Evolutionary conservation across 2,888 invertebrate species (phyloP).

Genomic region (Melanostoma scalare): DNA sequence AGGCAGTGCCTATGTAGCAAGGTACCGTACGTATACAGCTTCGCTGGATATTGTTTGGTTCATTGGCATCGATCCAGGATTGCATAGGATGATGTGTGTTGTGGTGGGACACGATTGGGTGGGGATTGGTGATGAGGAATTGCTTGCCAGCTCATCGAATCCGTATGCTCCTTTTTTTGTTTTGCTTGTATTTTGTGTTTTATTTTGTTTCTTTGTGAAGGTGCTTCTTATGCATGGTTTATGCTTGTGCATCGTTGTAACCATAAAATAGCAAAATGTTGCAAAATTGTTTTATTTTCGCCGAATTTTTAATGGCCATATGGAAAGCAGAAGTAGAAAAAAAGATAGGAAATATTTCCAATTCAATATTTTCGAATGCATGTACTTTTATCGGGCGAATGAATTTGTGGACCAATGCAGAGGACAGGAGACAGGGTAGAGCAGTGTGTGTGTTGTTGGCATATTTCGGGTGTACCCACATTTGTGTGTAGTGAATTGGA

Average conservation of each 20-base stretch:
- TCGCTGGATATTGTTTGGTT: conserved; percentile 58
- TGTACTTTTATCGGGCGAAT: neutral
- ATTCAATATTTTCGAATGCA: conserved; percentile 45
- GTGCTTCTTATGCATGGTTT: conserved; percentile 19
- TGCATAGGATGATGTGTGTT: neutral
- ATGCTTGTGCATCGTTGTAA: conserved; percentile 39
- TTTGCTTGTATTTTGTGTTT: neutral
- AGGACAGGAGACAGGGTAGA: neutral
- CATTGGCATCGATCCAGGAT: conserved; percentile 55
- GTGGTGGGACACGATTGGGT: too few relatives aligned
- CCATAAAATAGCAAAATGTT: conserved; percentile 42
- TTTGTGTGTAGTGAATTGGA: too few relatives aligned
- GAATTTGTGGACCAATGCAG: neutral
- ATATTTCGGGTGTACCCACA: neutral
- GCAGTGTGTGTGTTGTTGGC: conserved; percentile 3
- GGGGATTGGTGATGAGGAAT: conserved; percentile 40
- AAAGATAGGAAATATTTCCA: conserved; percentile 41
- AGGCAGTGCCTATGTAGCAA: conserved; percentile 18
- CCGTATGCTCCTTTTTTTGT: neutral
- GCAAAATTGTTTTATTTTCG: conserved; percentile 17
- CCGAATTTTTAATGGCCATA: conserved; percentile 4
- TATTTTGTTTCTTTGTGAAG: conserved; percentile 9
- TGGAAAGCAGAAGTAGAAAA: conserved; percentile 20
- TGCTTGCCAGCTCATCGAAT: conserved; percentile 61
- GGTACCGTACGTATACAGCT: neutral